phyloP scores from a whole-genome alignment of 2,888 invertebrate species.

The Drosophila fulvimacula region DNA sequence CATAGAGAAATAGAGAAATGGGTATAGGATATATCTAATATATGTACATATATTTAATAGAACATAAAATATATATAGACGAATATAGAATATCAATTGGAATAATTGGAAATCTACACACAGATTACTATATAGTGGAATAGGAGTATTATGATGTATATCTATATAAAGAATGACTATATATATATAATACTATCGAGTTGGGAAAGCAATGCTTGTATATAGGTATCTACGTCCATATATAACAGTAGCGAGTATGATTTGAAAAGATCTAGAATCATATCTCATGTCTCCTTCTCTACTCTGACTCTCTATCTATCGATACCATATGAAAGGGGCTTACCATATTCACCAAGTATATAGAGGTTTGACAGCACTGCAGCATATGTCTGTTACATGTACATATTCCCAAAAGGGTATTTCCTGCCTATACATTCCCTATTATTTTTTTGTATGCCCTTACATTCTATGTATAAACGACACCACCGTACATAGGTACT shows the following conservation, averaged over 20 bases:
- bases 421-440: background rate
- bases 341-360: background rate
- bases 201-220: background rate
- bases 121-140: background rate
- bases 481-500: slow-evolving; percentile 14
- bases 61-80: no score
- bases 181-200: no score
- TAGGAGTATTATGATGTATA: no score
- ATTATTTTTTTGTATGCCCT: background rate
- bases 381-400: background rate
- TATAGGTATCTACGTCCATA: background rate
- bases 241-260: background rate
- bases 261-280: no score
- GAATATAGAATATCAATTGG: background rate
- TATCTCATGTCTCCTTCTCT: no score
- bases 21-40: no score
- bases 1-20: background rate
- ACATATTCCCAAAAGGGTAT: background rate
- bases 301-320: background rate
- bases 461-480: slow-evolving; percentile 31
- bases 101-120: background rate
- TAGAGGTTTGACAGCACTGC: background rate
- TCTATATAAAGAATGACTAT: no score
- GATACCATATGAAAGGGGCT: background rate
- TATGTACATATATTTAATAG: no score